phyloP scores from a whole-genome alignment of 2,113 vertebrate genomes.

The Thermophis baileyi region DNA sequence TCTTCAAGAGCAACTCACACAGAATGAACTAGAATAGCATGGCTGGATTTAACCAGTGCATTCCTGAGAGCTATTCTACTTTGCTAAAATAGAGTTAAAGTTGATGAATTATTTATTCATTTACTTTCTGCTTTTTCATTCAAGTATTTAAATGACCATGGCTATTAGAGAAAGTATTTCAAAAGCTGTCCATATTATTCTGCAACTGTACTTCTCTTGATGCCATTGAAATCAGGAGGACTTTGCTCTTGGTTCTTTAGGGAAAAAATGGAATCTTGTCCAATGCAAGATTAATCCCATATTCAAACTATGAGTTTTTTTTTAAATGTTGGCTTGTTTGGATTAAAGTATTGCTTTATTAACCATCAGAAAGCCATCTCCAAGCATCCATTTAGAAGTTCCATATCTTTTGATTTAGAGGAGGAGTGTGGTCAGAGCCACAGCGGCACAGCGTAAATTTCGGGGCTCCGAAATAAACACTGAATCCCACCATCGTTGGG shows the following conservation, averaged over 20 bases:
- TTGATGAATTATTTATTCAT: not conserved
- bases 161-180: not conserved
- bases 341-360: not conserved
- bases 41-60: not conserved
- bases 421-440: no score
- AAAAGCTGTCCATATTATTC: not conserved
- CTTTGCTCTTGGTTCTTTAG: not conserved
- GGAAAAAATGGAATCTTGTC: not conserved
- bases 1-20: not conserved
- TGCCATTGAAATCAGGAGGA: not conserved
- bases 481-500: no score
- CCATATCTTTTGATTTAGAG: no score
- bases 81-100: not conserved
- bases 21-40: not conserved
- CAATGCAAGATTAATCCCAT: not conserved
- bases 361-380: not conserved
- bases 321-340: not conserved
- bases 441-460: no score
- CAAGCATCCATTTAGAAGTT: not conserved
- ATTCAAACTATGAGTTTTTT: not conserved
- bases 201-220: not conserved
- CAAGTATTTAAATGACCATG: not conserved
- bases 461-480: no score
- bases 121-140: not conserved
- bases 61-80: not conserved